A percentile compares a stretch with the other conserved stretches of the same genome.
Evolutionary conservation across 2,113 vertebrate species (phyloP).

Genomic region (Tragelaphus imberbis): DNA sequence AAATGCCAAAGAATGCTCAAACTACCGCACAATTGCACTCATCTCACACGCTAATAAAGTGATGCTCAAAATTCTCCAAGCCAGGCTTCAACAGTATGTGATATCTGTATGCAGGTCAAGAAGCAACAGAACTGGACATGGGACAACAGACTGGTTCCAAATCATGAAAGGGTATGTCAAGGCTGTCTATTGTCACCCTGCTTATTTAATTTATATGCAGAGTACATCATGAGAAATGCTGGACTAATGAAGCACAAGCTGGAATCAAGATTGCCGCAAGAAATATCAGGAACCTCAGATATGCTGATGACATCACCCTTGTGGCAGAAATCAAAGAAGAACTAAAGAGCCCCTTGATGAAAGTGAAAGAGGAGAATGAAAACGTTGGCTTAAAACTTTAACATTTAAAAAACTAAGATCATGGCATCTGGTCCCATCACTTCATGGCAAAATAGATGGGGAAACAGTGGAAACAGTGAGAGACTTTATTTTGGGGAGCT

Average conservation of each 20-base stretch:
- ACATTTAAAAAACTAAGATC: neutral
- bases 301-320: neutral
- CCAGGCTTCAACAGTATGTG: neutral
- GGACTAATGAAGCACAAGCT: neutral
- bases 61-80: neutral
- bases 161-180: neutral
- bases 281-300: neutral
- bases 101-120: neutral
- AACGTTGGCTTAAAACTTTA: neutral
- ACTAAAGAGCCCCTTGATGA: neutral
- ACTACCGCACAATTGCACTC: neutral
- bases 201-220: neutral
- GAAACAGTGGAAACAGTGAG: neutral
- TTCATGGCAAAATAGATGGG: neutral
- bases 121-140: neutral
- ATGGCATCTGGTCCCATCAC: neutral
- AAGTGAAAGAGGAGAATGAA: neutral
- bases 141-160: neutral
- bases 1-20: neutral
- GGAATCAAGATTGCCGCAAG: neutral
- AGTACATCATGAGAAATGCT: neutral
- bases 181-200: neutral
- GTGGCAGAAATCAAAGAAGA: neutral
- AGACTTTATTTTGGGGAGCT: neutral
- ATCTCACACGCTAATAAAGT: neutral